These are phyloP conservation scores for Drosophila helvetica DNA, from an alignment of 2,888 invertebrate genomes.

Conservation along the genomic window DNA sequence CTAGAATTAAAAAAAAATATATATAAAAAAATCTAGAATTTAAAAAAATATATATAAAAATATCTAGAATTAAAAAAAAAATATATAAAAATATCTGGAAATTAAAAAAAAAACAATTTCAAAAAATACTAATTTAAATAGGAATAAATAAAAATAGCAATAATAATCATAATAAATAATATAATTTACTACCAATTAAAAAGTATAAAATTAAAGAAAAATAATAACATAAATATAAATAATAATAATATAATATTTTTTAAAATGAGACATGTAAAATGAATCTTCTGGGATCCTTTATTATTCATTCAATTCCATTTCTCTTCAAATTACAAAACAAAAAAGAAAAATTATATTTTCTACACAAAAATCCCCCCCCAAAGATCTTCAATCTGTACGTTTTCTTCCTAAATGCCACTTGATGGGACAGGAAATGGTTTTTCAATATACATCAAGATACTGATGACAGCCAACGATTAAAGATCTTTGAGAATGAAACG, in stretches of 20 bases:
- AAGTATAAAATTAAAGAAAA: no score
- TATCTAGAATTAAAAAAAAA: no score
- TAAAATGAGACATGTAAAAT: background rate
- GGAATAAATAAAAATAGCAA: no score
- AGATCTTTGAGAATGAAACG: background rate
- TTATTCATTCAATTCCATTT: background rate
- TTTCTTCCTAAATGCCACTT: background rate
- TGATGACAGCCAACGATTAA: constrained; percentile 2
- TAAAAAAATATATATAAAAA: no score
- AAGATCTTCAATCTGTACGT: background rate
- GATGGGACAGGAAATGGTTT: background rate
- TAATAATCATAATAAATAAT: no score
- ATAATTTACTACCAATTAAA: background rate
- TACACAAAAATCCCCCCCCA: background rate
- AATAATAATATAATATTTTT: background rate
- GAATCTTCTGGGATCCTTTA: background rate
- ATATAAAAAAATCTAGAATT: no score
- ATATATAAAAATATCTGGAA: no score
- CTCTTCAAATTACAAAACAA: background rate
- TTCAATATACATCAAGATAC: background rate
- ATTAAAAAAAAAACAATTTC: no score
- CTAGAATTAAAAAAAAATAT: no score
- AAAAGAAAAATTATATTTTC: background rate
- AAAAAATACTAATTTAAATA: no score
- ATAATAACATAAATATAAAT: background rate